Base-by-base conservation (phyloP, 1,140 invertebrate genomes). In the Camponotus pennsylvanicus region DNA sequence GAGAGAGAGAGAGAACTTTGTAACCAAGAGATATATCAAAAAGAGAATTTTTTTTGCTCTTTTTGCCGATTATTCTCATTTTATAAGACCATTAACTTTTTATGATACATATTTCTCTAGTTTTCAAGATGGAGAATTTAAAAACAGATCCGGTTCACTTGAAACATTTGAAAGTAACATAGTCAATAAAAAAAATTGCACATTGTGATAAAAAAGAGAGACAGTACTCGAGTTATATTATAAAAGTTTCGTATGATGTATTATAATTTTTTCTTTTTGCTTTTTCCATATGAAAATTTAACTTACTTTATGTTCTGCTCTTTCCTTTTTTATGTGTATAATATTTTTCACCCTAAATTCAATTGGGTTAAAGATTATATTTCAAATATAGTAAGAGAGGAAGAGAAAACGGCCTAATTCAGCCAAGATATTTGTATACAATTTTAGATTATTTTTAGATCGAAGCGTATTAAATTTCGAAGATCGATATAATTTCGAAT, bases 1-100 rank as follows among this genome's bases (percentile, higher is more conserved):
- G 27, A 27, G 27, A 27, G 27, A 27, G 18, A 18, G 52, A 55
- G 18, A 64, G 76, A 37, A 42, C 34, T 32, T 52, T 76, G 59
- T 73, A 78, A 67, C 71, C 66, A 27, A 21, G n/a, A 13, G 8
- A 0, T 86, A 27, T 49, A 75, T 88, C 52, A 67, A 69, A 76
- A 86, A 63, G 70, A 77, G 83, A 77, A 86, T 85, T 61, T 61
- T 9, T 34, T 27, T 18, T 18, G 9, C 37, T 49, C 49, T n/a
- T 86, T 66, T 70, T 67, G 2, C 21, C 63, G 82, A 89, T 82
- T 86, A 64, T 89, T 57, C 57, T 49, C 57, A 21, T 88, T 82
- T 57, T 42, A 27, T 49, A 71, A 89, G 88, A 70, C n/a, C 59
- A 21, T 21, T 49, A 21, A 34, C 45, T 11, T 21, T 8, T 67